phyloP scores from a whole-genome alignment of 2,113 vertebrate genomes.

The Onychorhynchus coronatus region DNA sequence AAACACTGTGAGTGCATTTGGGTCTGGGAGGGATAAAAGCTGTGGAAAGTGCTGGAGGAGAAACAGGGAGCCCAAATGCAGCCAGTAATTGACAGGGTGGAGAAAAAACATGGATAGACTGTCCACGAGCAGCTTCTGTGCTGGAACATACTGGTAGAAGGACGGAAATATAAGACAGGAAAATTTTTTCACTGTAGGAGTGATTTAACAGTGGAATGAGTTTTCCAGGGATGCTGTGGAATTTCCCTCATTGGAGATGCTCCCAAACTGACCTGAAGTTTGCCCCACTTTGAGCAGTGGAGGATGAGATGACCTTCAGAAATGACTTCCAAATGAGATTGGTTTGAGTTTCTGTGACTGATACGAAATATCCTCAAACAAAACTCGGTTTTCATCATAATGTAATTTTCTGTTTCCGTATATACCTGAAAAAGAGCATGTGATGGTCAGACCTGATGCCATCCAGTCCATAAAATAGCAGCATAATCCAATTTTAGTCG shows the following conservation, averaged over 20 bases:
- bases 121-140: fast-evolving
- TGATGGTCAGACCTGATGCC: neutral
- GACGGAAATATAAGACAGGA: neutral
- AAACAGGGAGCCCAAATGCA: neutral
- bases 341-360: neutral
- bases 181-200: fast-evolving
- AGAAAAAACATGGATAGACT: neutral
- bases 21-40: neutral
- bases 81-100: neutral
- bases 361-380: neutral
- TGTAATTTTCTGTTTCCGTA: neutral
- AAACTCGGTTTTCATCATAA: neutral
- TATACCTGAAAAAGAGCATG: neutral
- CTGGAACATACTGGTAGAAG: neutral
- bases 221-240: neutral
- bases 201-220: neutral
- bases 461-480: neutral
- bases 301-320: neutral
- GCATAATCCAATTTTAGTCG: neutral
- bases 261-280: neutral
- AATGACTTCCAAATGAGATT: neutral
- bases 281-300: neutral
- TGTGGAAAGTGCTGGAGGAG: neutral
- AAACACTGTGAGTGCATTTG: neutral
- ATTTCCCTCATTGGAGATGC: neutral